A percentile compares a stretch with the other conserved stretches of the same genome.
phyloP scores from a whole-genome alignment of 2,113 vertebrate species.

The Salvator merianae region DNA sequence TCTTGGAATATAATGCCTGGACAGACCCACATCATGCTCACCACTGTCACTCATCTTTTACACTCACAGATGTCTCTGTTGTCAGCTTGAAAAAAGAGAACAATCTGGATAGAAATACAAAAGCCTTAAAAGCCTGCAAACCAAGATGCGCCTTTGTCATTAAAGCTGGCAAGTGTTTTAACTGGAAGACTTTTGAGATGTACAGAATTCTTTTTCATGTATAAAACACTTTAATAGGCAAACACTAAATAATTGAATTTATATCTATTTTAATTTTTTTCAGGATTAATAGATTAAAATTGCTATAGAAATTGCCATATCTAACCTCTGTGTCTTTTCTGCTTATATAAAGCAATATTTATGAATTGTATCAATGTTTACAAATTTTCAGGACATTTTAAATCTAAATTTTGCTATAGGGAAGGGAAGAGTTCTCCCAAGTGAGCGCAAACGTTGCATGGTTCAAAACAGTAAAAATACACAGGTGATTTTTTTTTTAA shows the following conservation, averaged over 20 bases:
- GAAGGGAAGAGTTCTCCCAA: not conserved
- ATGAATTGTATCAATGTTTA: not conserved
- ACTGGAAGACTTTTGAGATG: conserved; percentile 30
- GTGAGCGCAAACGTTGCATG: not conserved
- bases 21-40: not conserved
- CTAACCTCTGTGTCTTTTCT: conserved; percentile 10
- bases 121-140: conserved; percentile 4
- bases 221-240: conserved; percentile 39
- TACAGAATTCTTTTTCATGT: conserved; percentile 33
- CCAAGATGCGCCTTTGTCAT: conserved; percentile 21
- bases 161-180: conserved; percentile 26
- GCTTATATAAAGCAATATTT: not conserved
- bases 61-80: not conserved
- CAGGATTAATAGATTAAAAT: conserved; percentile 40
- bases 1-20: not conserved
- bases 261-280: conserved; percentile 35
- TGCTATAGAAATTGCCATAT: conserved; percentile 20
- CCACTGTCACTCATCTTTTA: not conserved
- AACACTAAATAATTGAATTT: conserved; percentile 24
- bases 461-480: too few relatives aligned
- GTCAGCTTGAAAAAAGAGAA: not conserved
- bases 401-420: not conserved
- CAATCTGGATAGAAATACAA: not conserved
- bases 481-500: too few relatives aligned
- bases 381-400: not conserved